Base-by-base conservation (phyloP, 2,797 vertebrate genomes). In the Huso huso region DNA sequence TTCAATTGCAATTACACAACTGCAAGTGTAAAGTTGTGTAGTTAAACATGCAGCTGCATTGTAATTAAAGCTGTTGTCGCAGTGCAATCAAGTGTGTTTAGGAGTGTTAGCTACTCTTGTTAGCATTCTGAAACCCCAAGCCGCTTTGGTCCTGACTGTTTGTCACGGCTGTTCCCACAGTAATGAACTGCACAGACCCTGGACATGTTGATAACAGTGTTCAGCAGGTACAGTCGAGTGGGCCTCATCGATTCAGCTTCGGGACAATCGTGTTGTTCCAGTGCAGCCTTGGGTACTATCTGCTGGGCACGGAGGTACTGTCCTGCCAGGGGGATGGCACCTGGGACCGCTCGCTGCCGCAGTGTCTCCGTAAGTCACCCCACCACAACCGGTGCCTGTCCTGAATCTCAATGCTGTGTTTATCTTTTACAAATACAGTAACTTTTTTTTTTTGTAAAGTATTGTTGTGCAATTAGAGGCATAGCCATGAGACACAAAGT, bases 171-270 rank as follows among this genome's bases (percentile, higher is more conserved):
- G 23, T 37, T 37, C 23, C 76, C 61, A 70, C 78, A 99, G 97
- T 98, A 79, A 90, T 97, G 77, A 99, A 99, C 85, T 99, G 97
- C 80, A 94, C 96, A 15, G 96, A 99, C 70, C 95, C 97, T 0
- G 95, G 95, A 51, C 93, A 97, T 72, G 90, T 96, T 71, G 95
- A 97, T 50, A 94, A 95, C 86, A 95, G 95, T 74, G 48, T 94
- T 6, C 88, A 93, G 12, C 93, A 97, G 79, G 86, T 98, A 63
- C 84, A 94, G 50, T 82, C 92, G 60, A 93, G 85, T 0, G 91
- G 94, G 61, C 91, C 90, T 0, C 93, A 96, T 82, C 88, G 92
- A 70, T 98, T 95, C 90, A 96, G 93, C 88, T 99, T 93, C 49
- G 93, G 96, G 84, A 95, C 94, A 57, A 80, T 90, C 0, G 93